phyloP scores from a whole-genome alignment of 2,888 invertebrate species.

The Drosophila mulleri region DNA sequence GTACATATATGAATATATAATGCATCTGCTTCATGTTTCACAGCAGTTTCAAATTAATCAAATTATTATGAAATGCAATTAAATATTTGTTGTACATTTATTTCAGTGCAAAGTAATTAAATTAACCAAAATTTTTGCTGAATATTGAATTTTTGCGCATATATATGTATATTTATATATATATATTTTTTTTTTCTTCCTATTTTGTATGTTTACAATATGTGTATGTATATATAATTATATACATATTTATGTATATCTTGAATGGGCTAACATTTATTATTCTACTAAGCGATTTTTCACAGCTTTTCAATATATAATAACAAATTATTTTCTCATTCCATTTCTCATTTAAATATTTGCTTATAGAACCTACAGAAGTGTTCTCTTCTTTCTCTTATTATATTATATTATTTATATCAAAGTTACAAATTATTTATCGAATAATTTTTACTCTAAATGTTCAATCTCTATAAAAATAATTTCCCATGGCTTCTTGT shows the following conservation, averaged over 20 bases:
- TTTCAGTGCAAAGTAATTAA: not conserved
- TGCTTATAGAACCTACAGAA: too few species aligned
- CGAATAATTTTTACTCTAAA: not conserved
- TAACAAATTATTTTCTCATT: not conserved
- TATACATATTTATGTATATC: not conserved
- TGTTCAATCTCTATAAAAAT: not conserved
- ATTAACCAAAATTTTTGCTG: constrained; percentile 6
- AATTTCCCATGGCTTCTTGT: not conserved
- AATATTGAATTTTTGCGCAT: not conserved
- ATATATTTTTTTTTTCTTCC: not conserved
- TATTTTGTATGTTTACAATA: not conserved
- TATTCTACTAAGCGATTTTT: too few species aligned
- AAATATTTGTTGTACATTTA: not conserved
- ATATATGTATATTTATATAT: too few species aligned
- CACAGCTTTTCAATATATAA: not conserved
- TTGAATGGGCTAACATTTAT: not conserved
- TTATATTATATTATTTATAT: too few species aligned
- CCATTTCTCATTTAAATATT: not conserved
- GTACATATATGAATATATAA: not conserved
- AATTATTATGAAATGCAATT: constrained; percentile 12
- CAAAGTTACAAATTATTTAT: too few species aligned
- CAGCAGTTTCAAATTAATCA: not conserved
- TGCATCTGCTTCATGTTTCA: not conserved
- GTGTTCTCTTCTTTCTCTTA: too few species aligned
- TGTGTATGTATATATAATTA: not conserved